Evolutionary conservation across 2,797 vertebrate genomes (phyloP).

Genomic region (Antrozous pallidus): DNA sequence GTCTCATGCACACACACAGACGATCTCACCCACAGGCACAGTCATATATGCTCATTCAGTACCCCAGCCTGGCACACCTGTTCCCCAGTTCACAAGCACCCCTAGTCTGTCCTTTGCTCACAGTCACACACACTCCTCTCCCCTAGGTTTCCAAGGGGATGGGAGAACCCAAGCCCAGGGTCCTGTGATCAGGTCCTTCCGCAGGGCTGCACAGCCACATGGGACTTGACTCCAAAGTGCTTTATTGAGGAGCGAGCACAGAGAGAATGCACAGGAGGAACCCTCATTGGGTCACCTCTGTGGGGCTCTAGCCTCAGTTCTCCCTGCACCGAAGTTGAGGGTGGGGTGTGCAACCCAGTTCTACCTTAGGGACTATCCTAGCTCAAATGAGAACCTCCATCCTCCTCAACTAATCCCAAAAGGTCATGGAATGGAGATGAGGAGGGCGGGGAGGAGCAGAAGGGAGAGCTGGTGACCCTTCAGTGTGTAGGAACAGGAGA

Average conservation of each 20-base stretch:
- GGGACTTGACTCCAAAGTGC: not conserved
- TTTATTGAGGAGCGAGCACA: constrained; percentile 47
- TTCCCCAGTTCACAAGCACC: not conserved
- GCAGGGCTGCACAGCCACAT: not conserved
- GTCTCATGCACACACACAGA: not conserved
- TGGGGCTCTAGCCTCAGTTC: not conserved
- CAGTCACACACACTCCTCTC: not conserved
- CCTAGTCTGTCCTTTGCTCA: not conserved
- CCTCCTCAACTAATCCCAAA: not conserved
- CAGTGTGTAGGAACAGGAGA: not conserved
- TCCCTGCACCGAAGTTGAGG: not conserved
- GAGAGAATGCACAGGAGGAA: not conserved
- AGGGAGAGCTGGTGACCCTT: not conserved
- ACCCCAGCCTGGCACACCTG: not conserved
- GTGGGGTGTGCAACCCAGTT: not conserved
- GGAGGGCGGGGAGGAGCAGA: not conserved
- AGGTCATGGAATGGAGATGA: not conserved
- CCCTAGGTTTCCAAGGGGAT: not conserved
- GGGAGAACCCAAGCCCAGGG: not conserved
- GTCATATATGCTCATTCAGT: not conserved
- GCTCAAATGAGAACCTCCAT: not conserved
- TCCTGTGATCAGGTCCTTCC: not conserved
- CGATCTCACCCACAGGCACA: not conserved
- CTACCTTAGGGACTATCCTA: not conserved
- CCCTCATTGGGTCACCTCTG: not conserved